A percentile compares a stretch with the other conserved stretches of the same genome.
These are phyloP conservation scores for Ooceraea biroi DNA, from an alignment of 1,140 invertebrate species.

Conservation along the genomic window DNA sequence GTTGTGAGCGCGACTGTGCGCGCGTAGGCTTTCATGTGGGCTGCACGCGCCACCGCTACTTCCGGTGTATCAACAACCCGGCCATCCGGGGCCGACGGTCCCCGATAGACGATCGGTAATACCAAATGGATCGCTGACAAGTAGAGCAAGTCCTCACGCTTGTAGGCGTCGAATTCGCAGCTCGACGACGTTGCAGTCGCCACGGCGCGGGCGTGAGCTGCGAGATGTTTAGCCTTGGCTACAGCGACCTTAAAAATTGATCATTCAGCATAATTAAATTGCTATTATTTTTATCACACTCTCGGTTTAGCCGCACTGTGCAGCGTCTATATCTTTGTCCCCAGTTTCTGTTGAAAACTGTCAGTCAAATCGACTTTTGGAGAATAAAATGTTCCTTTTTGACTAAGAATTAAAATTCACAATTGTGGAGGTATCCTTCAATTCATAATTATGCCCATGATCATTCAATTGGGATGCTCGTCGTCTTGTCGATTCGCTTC, in stretches of 20 bases:
- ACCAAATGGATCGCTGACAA: conserved; percentile 74
- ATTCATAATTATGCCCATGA: not conserved
- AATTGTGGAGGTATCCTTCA: too few species aligned
- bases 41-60: conserved; percentile 82
- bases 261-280: not conserved
- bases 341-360: too few species aligned
- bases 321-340: too few species aligned
- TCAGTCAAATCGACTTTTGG: too few species aligned
- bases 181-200: too few species aligned
- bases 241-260: conserved; percentile 45
- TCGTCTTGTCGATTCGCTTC: not conserved
- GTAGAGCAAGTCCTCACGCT: conserved; percentile 80
- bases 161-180: conserved; percentile 63
- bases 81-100: conserved; percentile 72
- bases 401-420: too few species aligned
- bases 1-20: conserved; percentile 69
- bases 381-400: too few species aligned
- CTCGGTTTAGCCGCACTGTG: too few species aligned
- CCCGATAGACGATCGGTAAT: conserved; percentile 58
- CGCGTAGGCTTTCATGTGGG: conserved; percentile 80
- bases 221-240: conserved; percentile 72
- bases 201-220: conserved; percentile 79
- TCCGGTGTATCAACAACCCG: conserved; percentile 82
- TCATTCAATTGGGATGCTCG: not conserved
- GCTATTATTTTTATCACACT: too few species aligned